Evolutionary conservation across 2,113 vertebrate species (phyloP), one percentile per base, ranked within the genome.

Genomic region (Ramphastos sulfuratus): DNA sequence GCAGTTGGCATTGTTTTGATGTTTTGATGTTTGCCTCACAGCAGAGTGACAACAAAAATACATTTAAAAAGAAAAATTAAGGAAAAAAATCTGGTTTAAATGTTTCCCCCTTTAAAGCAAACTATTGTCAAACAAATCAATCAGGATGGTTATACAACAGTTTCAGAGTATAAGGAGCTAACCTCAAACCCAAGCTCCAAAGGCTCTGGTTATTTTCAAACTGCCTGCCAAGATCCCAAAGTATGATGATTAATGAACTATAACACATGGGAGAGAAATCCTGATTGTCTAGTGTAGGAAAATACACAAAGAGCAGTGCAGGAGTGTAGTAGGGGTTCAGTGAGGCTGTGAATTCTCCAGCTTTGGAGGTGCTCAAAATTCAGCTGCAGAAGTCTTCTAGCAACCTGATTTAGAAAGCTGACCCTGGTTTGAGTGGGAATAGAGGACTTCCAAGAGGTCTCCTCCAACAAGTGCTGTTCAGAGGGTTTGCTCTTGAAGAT

Each of bases 231-330:
- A 82, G 73, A 87, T 82, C 52, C 64, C 1, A 0, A 77, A 89
- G 37, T 39, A 86, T 65, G 71, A 93, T 87, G 78, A 92, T 84
- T 78, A 85, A 90, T 58, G 35, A 82, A 82, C 81, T 92, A 92
- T 52, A 82, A 81, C 21, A 58, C 81, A 56, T 23, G 58, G 54
- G 77, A 93, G 77, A 87, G 83, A 94, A 84, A 52, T 85, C 55
- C 67, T 66, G 75, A n/a, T 76, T 67, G 27, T 44, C 35, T 72
- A 8, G 6, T 15, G 12, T 59, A 37, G 10, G 33, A 71, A 20
- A 31, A 4, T 5, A 39, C 48, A 66, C 27, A 37, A 56, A 28
- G 27, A 67, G 30, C 48, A 24, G 10, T 44, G 19, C 37, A 35
- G 52, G 18, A 35, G 28, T 39, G 33, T 74, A 86, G 42, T 7